Conservation (phyloP, 2,113 vertebrate species). For the Formicarius rufipectus region DNA sequence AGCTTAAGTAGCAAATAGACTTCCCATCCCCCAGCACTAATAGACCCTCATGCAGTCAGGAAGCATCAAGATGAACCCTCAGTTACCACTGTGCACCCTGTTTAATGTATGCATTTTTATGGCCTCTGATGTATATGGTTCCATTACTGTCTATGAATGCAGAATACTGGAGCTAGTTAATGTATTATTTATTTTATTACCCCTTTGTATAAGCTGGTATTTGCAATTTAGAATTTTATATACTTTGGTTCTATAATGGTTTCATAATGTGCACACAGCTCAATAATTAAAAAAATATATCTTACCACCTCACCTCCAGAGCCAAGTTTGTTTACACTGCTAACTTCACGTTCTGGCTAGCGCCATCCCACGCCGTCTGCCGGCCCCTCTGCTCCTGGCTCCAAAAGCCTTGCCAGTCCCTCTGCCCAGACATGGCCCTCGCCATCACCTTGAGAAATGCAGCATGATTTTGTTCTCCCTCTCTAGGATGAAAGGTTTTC, state of each 20-base stretch:
- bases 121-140: slow-evolving; percentile 51
- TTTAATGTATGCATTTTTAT: slow-evolving; percentile 55
- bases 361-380: background rate
- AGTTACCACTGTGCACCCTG: slow-evolving; percentile 2
- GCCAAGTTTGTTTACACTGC: background rate
- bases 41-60: slow-evolving; percentile 19
- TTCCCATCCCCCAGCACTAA: background rate
- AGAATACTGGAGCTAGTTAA: slow-evolving; percentile 58
- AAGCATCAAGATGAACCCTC: slow-evolving; percentile 14
- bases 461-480: background rate
- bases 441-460: background rate
- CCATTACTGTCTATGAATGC: slow-evolving; percentile 36
- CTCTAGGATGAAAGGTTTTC: background rate
- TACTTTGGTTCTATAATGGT: slow-evolving; percentile 66
- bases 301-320: slow-evolving; percentile 48
- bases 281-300: slow-evolving; percentile 72
- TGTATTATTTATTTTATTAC: slow-evolving; percentile 78
- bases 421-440: background rate
- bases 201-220: slow-evolving; percentile 61
- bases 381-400: background rate
- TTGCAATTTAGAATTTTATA: slow-evolving; percentile 66
- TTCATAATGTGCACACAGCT: slow-evolving; percentile 69
- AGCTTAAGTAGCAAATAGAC: slow-evolving; percentile 39
- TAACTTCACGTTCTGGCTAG: background rate
- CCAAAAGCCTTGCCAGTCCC: rapidly evolving